These are phyloP conservation scores for Aradus depressus DNA, from an alignment of 2,888 invertebrate genomes.

Conservation along the genomic window DNA sequence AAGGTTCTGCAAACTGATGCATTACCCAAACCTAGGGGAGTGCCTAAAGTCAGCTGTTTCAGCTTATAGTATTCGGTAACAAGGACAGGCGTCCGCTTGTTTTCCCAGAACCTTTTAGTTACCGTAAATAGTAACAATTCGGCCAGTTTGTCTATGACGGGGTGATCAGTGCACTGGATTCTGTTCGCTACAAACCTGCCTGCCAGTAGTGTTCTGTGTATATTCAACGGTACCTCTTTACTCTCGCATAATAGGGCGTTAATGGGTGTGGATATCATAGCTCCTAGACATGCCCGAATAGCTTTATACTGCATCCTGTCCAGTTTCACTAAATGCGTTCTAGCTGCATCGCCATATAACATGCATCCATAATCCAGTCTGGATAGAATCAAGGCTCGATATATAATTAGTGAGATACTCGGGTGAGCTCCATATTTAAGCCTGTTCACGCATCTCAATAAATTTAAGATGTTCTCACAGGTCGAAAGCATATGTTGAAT, in stretches of 20 bases:
- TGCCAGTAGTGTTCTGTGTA: too few relatives aligned
- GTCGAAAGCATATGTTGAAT: background rate
- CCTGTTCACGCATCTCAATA: background rate
- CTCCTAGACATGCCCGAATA: constrained; percentile 3
- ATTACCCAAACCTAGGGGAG: too few relatives aligned
- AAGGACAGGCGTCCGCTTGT: too few relatives aligned
- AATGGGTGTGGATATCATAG: constrained; percentile 9
- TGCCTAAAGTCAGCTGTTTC: too few relatives aligned
- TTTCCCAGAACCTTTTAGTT: too few relatives aligned
- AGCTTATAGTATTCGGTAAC: too few relatives aligned
- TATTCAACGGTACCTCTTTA: constrained; percentile 9
- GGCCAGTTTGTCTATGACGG: too few relatives aligned
- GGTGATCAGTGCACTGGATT: too few relatives aligned
- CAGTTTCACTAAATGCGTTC: background rate
- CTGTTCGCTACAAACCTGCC: too few relatives aligned
- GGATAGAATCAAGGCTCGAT: constrained; percentile 10
- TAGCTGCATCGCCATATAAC: background rate
- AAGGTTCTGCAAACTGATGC: too few relatives aligned
- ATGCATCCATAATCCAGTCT: constrained; percentile 12
- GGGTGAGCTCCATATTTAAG: background rate
- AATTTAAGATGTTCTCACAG: background rate
- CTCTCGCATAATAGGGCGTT: constrained; percentile 7
- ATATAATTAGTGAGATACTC: background rate
- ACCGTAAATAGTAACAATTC: too few relatives aligned
- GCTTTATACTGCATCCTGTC: constrained; percentile 5